Base-by-base conservation (phyloP, 2,888 invertebrate genomes). In the Phymatocera aterrima region DNA sequence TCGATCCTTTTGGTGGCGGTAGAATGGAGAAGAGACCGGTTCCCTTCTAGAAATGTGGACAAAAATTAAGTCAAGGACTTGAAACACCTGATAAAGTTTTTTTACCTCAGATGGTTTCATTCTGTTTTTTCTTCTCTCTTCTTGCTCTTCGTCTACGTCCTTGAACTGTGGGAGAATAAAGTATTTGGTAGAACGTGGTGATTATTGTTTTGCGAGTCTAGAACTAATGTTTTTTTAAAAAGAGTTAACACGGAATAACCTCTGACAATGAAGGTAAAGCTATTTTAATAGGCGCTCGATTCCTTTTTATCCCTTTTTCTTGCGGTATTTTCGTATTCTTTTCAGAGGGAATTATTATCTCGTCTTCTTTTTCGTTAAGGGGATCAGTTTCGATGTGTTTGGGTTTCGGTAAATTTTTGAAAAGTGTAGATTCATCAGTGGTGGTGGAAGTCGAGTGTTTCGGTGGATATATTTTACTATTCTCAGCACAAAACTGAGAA, bases 11-110 rank as follows among this genome's bases (percentile, higher is more conserved):
- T 15, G 96, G 96, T 83, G 93, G 93, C 8, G 96, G 96, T 57
- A 96, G 89, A 60, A 96, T 91, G 78, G 94, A 93, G 64, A 96
- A 92, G 10, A 96, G 90, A 8, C 95, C 94, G 18, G 93, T 93
- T 81, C 93, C 93, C 91, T 93, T 94, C 94, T 94, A 82, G 40
- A 88, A 89, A 80, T 77, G 87, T 80, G n/a, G n/a, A n/a, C n/a
- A n/a, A n/a, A n/a, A n/a, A n/a, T n/a, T n/a, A n/a, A n/a, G n/a
- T n/a, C n/a, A n/a, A n/a, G 10, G 5, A 74, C 21, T 81, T 31
- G 43, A n/a, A 64, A 80, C n/a, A n/a, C n/a, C n/a, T n/a, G n/a
- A n/a, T n/a, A n/a, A n/a, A n/a, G n/a, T n/a, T n/a, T n/a, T n/a
- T n/a, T 91, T 91, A 93, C 94, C 83, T 90, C 89, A 83, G 91